These are phyloP conservation scores for Eupithecia pulchellata DNA, from an alignment of 2,888 invertebrate genomes.

Conservation along the genomic window DNA sequence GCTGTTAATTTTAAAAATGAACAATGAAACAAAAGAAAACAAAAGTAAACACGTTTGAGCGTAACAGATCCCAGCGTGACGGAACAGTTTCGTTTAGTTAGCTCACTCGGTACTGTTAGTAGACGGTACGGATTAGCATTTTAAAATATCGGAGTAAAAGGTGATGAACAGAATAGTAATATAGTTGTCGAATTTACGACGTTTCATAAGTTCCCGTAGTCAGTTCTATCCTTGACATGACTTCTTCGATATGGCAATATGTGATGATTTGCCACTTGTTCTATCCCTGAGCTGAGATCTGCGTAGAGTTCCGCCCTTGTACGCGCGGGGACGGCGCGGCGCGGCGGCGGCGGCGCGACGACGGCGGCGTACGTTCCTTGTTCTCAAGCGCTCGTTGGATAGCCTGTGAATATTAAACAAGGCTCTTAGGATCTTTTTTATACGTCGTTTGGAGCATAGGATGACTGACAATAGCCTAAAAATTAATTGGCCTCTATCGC, in stretches of 20 bases:
- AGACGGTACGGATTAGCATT: not conserved
- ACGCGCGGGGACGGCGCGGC: slow-evolving; percentile 52
- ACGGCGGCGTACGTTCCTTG: slow-evolving; percentile 76
- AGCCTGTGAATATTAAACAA: slow-evolving; percentile 54
- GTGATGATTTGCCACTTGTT: too few species aligned
- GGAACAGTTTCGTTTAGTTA: not conserved
- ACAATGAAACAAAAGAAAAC: too few species aligned
- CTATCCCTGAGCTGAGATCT: slow-evolving; percentile 39
- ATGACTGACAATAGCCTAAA: too few species aligned
- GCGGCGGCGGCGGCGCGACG: slow-evolving; percentile 63
- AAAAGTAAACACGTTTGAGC: not conserved
- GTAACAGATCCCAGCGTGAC: not conserved
- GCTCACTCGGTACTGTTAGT: not conserved
- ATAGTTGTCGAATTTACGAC: too few species aligned
- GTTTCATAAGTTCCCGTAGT: too few species aligned
- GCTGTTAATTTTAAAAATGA: too few species aligned
- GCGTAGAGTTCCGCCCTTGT: slow-evolving; percentile 25
- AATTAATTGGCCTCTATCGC: too few species aligned
- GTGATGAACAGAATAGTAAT: not conserved
- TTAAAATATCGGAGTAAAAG: not conserved
- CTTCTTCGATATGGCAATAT: too few species aligned
- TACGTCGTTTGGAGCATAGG: too few species aligned
- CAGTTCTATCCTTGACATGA: too few species aligned
- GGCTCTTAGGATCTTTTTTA: not conserved
- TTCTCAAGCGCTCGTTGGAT: slow-evolving; percentile 63